A percentile compares a stretch with the other conserved stretches of the same genome.
Evolutionary conservation across 1,140 invertebrate genomes (phyloP).

Genomic region (Macrocentrus cingulum): DNA sequence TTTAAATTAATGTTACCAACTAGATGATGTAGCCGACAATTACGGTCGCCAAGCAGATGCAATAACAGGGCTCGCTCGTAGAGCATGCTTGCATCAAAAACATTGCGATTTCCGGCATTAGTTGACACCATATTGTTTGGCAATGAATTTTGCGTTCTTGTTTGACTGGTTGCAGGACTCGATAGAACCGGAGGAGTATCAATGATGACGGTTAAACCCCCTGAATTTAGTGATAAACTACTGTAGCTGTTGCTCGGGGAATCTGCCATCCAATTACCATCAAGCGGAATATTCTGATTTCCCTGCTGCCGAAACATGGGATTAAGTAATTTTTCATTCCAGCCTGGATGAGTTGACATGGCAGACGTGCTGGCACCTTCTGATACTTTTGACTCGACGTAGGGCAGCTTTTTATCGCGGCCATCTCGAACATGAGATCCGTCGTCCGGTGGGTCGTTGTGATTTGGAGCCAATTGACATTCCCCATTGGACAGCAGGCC

Average conservation of each 20-base stretch:
- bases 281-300: conserved; percentile 36
- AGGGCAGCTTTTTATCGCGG: conserved; percentile 74
- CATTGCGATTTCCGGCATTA: conserved; percentile 36
- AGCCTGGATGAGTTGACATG: conserved; percentile 47
- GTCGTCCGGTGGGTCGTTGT: conserved; percentile 85
- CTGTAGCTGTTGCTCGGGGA: conserved; percentile 61
- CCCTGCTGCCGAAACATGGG: conserved; percentile 50
- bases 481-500: conserved; percentile 57
- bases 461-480: conserved; percentile 76
- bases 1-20: conserved; percentile 41
- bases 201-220: conserved; percentile 63
- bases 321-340: conserved; percentile 53
- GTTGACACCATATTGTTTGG: conserved; percentile 39
- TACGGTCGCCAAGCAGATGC: conserved; percentile 36
- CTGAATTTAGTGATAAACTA: conserved; percentile 62
- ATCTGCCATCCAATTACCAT: conserved; percentile 49
- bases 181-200: conserved; percentile 60
- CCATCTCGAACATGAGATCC: conserved; percentile 83
- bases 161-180: conserved; percentile 45
- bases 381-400: conserved; percentile 78
- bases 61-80: conserved; percentile 35
- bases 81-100: conserved; percentile 32
- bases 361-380: conserved; percentile 57
- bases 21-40: conserved; percentile 42
- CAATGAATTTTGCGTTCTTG: conserved; percentile 44